A percentile compares a stretch with the other conserved stretches of the same genome.
Evolutionary conservation across 2,113 vertebrate species (phyloP).

Genomic region (Campylomormyrus tamandua): DNA sequence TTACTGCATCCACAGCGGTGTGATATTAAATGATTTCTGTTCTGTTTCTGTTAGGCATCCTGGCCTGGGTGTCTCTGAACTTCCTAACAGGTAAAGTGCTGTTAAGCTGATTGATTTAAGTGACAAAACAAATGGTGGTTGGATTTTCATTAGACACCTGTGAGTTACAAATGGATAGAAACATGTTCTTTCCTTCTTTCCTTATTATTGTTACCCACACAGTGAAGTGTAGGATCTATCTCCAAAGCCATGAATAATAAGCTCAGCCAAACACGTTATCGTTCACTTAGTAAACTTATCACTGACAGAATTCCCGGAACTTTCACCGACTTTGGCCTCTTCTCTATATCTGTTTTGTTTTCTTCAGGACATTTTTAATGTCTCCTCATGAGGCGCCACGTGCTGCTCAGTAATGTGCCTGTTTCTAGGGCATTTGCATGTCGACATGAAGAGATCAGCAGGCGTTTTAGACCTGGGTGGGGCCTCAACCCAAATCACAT

Average conservation of each 20-base stretch:
- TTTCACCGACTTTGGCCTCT: background rate
- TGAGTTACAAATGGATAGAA: background rate
- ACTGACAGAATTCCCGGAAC: background rate
- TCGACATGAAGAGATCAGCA: constrained; percentile 61
- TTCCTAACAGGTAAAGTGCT: constrained; percentile 79
- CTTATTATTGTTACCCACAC: background rate
- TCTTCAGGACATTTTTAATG: background rate
- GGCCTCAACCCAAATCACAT: constrained; percentile 94
- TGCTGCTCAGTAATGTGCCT: background rate
- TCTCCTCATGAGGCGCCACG: background rate
- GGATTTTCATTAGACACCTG: background rate
- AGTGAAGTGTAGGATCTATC: background rate
- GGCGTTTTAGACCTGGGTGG: constrained; percentile 92
- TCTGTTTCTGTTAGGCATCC: constrained; percentile 66
- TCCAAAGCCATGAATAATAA: background rate
- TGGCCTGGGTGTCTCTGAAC: constrained; percentile 93
- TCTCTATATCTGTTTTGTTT: background rate
- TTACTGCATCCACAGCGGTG: background rate
- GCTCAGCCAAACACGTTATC: background rate
- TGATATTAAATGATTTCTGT: constrained; percentile 17
- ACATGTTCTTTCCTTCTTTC: background rate
- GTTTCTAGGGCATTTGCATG: constrained; percentile 75
- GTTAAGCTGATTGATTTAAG: background rate
- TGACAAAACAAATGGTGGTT: background rate
- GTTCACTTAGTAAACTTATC: background rate